These are phyloP conservation scores for Fragum sueziense DNA, from an alignment of 2,888 invertebrate genomes.

Conservation along the genomic window DNA sequence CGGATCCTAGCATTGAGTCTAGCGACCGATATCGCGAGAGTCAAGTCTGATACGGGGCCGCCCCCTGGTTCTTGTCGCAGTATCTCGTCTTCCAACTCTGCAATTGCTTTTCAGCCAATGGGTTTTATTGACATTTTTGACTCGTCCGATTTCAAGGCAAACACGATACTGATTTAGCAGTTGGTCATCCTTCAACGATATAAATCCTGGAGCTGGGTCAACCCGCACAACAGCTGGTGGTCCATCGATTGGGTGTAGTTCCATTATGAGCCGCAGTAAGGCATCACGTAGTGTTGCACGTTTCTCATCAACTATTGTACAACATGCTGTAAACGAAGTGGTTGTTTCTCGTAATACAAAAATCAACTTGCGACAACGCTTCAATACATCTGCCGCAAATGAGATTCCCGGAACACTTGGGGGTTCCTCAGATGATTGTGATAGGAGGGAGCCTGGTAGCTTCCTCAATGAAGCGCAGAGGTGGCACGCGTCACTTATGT, in stretches of 20 bases:
- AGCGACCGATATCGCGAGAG: slow-evolving; percentile 1
- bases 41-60: background rate
- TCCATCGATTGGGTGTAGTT: slow-evolving; percentile 6
- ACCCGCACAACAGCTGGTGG: slow-evolving; percentile 28
- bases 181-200: slow-evolving; percentile 12
- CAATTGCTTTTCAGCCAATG: slow-evolving; percentile 66
- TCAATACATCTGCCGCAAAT: slow-evolving; percentile 66
- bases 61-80: slow-evolving; percentile 38
- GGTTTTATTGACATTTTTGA: slow-evolving; percentile 50
- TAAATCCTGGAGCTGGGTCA: slow-evolving; percentile 62
- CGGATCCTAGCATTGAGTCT: slow-evolving; percentile 49
- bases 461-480: slow-evolving; percentile 27
- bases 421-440: slow-evolving; percentile 14
- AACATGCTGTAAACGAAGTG: slow-evolving; percentile 25
- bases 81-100: slow-evolving; percentile 62
- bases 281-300: slow-evolving; percentile 32
- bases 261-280: background rate
- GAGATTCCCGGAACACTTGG: slow-evolving; percentile 46
- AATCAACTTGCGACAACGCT: slow-evolving; percentile 55
- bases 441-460: background rate
- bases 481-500: slow-evolving; percentile 51
- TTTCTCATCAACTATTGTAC: slow-evolving; percentile 45
- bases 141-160: slow-evolving; percentile 7
- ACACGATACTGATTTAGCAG: background rate
- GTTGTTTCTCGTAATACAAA: slow-evolving; percentile 45